A percentile compares a stretch with the other conserved stretches of the same genome.
phyloP scores from a whole-genome alignment of 2,113 vertebrate genomes.

The Tragulus kanchil region DNA sequence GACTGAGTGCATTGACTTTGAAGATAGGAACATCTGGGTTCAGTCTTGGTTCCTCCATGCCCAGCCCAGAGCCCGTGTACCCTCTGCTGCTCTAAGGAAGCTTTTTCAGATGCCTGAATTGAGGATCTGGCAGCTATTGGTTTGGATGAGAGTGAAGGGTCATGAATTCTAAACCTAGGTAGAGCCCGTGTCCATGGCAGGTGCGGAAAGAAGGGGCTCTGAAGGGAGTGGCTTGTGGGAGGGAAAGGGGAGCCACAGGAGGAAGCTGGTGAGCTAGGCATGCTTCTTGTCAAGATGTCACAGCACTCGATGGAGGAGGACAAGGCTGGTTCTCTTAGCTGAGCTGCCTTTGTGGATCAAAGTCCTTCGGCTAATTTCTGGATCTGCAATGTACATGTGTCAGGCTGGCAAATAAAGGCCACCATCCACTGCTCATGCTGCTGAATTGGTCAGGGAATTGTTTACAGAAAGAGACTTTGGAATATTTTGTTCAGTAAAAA shows the following conservation, averaged over 20 bases:
- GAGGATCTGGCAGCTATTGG: not conserved
- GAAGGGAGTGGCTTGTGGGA: not conserved
- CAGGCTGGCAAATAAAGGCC: not conserved
- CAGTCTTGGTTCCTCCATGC: not conserved
- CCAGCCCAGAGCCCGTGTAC: not conserved
- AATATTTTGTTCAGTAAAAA: conserved; percentile 40
- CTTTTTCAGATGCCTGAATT: not conserved
- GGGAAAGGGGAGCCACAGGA: not conserved
- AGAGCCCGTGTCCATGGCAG: not conserved
- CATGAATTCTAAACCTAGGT: not conserved
- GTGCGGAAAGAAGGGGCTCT: not conserved
- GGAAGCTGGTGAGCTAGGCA: not conserved
- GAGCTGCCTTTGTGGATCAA: not conserved
- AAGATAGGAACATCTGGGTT: not conserved
- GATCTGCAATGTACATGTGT: not conserved
- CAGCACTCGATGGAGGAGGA: not conserved
- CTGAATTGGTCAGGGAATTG: not conserved
- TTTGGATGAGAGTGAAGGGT: not conserved
- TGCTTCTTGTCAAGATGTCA: not conserved
- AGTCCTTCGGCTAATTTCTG: not conserved
- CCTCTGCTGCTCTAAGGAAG: not conserved
- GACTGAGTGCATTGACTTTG: not conserved
- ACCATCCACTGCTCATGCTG: not conserved
- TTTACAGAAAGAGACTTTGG: not conserved
- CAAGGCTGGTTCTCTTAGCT: not conserved